A percentile compares a stretch with the other conserved stretches of the same genome.
Evolutionary conservation across 2,797 vertebrate genomes (phyloP).

Genomic region (Sternarchorhynchus goeldii): DNA sequence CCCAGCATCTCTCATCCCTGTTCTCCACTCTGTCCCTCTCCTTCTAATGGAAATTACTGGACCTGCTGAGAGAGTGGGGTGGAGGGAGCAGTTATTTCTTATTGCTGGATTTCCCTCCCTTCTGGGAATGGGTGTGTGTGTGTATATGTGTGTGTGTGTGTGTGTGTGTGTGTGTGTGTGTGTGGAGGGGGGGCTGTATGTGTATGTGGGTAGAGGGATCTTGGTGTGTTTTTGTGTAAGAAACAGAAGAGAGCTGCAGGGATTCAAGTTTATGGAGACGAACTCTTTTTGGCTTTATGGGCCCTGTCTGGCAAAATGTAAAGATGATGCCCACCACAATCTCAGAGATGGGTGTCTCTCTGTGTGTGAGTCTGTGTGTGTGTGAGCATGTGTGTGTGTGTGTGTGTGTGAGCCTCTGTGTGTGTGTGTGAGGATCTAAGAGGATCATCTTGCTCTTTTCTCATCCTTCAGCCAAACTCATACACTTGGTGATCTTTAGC

Average conservation of each 20-base stretch:
- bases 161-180: slow-evolving; percentile 15
- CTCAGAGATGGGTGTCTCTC: not conserved
- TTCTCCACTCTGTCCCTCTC: slow-evolving; percentile 61
- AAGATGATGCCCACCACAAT: slow-evolving; percentile 9
- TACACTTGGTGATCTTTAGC: no score
- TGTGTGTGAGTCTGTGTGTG: not conserved
- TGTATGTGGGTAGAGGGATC: slow-evolving; percentile 12
- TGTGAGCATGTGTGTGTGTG: not conserved
- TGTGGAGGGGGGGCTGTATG: not conserved
- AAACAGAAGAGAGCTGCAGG: slow-evolving; percentile 10
- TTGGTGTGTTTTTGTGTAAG: slow-evolving; percentile 46
- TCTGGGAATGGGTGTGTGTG: slow-evolving; percentile 11
- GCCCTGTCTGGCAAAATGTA: slow-evolving; percentile 58
- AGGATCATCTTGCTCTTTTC: no score
- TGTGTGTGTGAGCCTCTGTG: slow-evolving; percentile 4
- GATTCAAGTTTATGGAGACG: slow-evolving; percentile 43
- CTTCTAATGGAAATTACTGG: slow-evolving; percentile 79
- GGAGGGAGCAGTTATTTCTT: slow-evolving; percentile 63
- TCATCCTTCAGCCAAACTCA: no score
- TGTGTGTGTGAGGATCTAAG: no score
- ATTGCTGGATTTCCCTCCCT: slow-evolving; percentile 51
- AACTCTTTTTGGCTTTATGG: slow-evolving; percentile 44
- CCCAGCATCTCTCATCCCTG: no score
- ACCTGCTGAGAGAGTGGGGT: slow-evolving; percentile 56
- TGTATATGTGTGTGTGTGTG: slow-evolving; percentile 46